A percentile compares a stretch with the other conserved stretches of the same genome.
Conservation (phyloP, 2,888 invertebrate species). For the Tillus elongatus region DNA sequence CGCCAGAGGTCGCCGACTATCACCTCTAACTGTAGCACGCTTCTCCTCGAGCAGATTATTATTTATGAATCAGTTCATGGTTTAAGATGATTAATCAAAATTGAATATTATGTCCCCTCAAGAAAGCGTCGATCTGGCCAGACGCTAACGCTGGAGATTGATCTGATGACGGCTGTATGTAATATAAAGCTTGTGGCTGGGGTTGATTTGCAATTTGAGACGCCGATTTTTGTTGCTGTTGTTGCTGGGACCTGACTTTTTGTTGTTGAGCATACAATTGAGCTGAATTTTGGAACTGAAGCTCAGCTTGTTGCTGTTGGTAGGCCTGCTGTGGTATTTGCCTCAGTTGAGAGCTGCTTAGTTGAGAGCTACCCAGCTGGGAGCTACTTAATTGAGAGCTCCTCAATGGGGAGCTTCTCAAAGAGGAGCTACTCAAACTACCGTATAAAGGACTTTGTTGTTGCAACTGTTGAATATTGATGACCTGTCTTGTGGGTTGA, state of each 20-base stretch:
- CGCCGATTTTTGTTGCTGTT: constrained; percentile 30
- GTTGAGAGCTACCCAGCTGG: too few relatives aligned
- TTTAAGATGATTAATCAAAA: constrained; percentile 42
- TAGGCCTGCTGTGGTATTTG: constrained; percentile 37
- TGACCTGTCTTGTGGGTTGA: constrained; percentile 41
- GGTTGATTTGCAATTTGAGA: constrained; percentile 24
- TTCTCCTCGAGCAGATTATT: too few relatives aligned
- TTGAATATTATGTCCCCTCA: constrained; percentile 62
- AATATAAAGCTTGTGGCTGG: constrained; percentile 48
- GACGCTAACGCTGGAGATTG: constrained; percentile 41
- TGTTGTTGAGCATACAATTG: constrained; percentile 45
- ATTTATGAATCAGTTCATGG: background rate
- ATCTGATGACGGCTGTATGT: constrained; percentile 44
- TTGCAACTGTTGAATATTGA: constrained; percentile 52
- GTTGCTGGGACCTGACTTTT: constrained; percentile 39
- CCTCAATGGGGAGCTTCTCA: too few relatives aligned
- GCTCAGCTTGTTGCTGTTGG: constrained; percentile 57
- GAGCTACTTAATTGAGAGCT: too few relatives aligned
- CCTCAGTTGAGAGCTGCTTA: too few relatives aligned
- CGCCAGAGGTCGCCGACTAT: constrained; percentile 21
- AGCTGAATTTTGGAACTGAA: constrained; percentile 50
- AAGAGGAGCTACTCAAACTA: too few relatives aligned
- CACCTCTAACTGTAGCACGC: too few relatives aligned
- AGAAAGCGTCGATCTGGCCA: constrained; percentile 73
- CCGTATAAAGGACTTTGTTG: constrained; percentile 48